These are phyloP conservation scores for Drosophila leontia DNA, from an alignment of 1,140 invertebrate genomes.

Conservation along the genomic window DNA sequence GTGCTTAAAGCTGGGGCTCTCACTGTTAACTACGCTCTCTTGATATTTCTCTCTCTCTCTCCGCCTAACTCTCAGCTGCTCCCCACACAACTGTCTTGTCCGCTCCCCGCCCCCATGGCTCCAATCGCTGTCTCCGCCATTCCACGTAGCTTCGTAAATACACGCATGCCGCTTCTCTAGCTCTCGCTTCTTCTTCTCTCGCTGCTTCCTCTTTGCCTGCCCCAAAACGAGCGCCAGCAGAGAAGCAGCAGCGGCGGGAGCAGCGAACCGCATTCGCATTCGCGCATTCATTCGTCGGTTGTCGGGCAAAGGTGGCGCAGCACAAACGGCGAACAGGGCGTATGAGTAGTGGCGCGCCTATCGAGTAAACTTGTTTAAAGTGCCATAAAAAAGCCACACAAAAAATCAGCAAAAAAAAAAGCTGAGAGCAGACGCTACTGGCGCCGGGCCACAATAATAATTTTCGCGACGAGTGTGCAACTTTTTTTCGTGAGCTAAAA, in stretches of 20 bases:
- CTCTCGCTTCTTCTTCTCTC: constrained; percentile 20
- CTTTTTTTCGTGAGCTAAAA: constrained; percentile 26
- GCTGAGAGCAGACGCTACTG: constrained; percentile 45
- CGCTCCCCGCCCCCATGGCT: constrained; percentile 12
- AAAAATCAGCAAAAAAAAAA: constrained; percentile 30
- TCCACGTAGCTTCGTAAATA: constrained; percentile 76
- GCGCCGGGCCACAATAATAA: constrained; percentile 53
- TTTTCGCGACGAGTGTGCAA: constrained; percentile 46
- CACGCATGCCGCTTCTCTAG: constrained; percentile 62
- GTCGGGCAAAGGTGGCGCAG: constrained; percentile 46
- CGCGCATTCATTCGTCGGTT: constrained; percentile 40
- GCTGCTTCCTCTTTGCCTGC: constrained; percentile 3
- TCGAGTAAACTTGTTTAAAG: constrained; percentile 61
- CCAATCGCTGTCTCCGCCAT: constrained; percentile 54
- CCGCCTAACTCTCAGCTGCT: constrained; percentile 9
- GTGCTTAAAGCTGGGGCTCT: constrained; percentile 39
- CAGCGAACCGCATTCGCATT: constrained; percentile 34
- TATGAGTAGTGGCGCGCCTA: constrained; percentile 35
- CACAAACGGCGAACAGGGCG: constrained; percentile 29
- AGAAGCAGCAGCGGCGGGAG: constrained; percentile 17
- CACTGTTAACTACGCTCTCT: background rate
- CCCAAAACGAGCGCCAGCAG: constrained; percentile 16
- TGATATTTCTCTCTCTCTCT: background rate
- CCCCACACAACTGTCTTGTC: constrained; percentile 1
- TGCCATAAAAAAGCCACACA: constrained; percentile 51